These are phyloP conservation scores for Gymnocypris eckloni DNA, from an alignment of 2,797 vertebrate genomes.

Conservation along the genomic window DNA sequence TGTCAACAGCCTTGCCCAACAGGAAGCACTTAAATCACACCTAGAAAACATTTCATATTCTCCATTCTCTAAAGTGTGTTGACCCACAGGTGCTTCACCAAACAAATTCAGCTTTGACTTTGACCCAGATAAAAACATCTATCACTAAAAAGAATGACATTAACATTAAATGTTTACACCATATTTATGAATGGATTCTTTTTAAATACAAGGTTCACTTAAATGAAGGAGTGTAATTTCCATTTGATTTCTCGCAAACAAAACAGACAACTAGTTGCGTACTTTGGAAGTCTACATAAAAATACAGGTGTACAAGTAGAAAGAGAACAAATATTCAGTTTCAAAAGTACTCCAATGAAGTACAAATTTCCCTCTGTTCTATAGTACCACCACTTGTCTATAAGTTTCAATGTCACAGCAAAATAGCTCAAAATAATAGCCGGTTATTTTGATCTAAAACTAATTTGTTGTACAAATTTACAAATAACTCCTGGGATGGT, in stretches of 20 bases:
- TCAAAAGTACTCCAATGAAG: background rate
- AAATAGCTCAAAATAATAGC: background rate
- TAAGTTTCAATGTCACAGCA: background rate
- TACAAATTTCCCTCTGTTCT: too few species aligned
- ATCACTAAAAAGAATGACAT: too few species aligned
- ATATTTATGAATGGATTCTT: background rate
- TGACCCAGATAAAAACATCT: background rate
- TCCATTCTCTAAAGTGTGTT: conserved; percentile 14
- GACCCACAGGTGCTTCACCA: background rate
- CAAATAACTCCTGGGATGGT: too few species aligned
- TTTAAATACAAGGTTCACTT: background rate
- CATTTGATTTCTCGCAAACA: background rate
- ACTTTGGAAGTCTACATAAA: background rate
- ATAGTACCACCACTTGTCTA: background rate
- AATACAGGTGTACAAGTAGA: background rate
- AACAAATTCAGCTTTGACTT: background rate
- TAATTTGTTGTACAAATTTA: too few species aligned
- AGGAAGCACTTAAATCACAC: conserved; percentile 37
- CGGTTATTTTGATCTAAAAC: too few species aligned
- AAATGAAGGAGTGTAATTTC: background rate
- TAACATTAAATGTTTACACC: too few species aligned
- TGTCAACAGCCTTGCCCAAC: conserved; percentile 36
- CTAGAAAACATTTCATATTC: conserved; percentile 10
- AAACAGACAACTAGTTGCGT: background rate
- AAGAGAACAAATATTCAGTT: background rate